Percentiles rank a stretch among this genome's conserved stretches.
Conservation (phyloP, 1,140 invertebrate species). For the Phocides pigmalion region DNA sequence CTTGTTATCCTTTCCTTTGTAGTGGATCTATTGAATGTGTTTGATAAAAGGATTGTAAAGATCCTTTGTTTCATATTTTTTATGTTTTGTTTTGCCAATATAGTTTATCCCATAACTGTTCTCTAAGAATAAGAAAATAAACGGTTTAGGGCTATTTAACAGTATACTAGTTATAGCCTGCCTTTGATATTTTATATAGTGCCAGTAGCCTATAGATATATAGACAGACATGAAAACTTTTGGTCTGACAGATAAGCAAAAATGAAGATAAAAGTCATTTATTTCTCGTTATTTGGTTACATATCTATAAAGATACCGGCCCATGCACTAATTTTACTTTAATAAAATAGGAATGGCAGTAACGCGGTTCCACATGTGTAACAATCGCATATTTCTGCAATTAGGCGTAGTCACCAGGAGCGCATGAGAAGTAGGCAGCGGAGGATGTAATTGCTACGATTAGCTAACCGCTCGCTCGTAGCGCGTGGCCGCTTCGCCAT, state of each 20-base stretch:
- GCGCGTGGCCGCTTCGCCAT: conserved; percentile 5
- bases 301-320: no score
- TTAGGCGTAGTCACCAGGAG: neutral
- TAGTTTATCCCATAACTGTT: no score
- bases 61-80: neutral
- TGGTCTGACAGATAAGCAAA: no score
- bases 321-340: neutral
- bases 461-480: conserved; percentile 17
- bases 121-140: no score
- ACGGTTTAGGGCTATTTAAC: no score
- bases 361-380: neutral
- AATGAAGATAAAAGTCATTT: no score
- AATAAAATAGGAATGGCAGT: neutral
- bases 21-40: conserved; percentile 1
- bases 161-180: no score
- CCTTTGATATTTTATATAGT: no score
- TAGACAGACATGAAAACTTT: no score
- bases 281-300: no score
- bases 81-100: no score
- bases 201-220: no score
- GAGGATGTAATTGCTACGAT: conserved; percentile 13
- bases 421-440: neutral
- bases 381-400: conserved; percentile 4
- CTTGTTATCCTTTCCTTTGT: conserved; percentile 12
- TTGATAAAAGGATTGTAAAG: neutral